Evolutionary conservation across 2,888 invertebrate genomes (phyloP).

Genomic region (Euspilapteryx auroguttella): DNA sequence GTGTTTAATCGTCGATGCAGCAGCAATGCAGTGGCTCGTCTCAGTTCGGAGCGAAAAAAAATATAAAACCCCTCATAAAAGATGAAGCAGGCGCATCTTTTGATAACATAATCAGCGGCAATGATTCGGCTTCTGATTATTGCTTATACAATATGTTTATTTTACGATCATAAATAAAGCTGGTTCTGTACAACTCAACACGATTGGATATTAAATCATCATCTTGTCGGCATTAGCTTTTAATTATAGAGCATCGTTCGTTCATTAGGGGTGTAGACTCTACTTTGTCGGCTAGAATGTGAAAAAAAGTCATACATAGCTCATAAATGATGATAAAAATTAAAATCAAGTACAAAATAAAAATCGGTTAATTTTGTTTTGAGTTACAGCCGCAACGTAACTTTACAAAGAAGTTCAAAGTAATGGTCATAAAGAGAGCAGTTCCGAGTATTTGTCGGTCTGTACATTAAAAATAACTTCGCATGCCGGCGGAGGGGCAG

Average conservation of each 20-base stretch:
- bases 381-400: too few relatives aligned
- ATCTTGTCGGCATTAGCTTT: slow-evolving; percentile 17
- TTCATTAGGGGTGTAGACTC: too few relatives aligned
- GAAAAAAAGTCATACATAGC: too few relatives aligned
- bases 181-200: slow-evolving; percentile 37
- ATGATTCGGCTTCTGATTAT: slow-evolving; percentile 16
- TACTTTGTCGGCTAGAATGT: too few relatives aligned
- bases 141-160: slow-evolving; percentile 44
- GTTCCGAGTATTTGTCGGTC: slow-evolving; percentile 3
- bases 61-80: slow-evolving; percentile 18
- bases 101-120: slow-evolving; percentile 53
- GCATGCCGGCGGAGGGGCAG: slow-evolving; percentile 46
- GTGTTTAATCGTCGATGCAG: slow-evolving; percentile 48
- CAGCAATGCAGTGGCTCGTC: slow-evolving; percentile 26
- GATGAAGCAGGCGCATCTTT: slow-evolving; percentile 35
- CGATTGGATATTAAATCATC: slow-evolving; percentile 30
- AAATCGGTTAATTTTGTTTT: too few relatives aligned
- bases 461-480: slow-evolving; percentile 41
- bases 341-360: too few relatives aligned
- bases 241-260: too few relatives aligned
- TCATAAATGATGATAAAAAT: too few relatives aligned
- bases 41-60: slow-evolving; percentile 25
- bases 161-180: slow-evolving; percentile 34
- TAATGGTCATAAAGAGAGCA: too few relatives aligned
- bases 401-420: too few relatives aligned